Conservation (phyloP, 2,797 vertebrate genomes). For the Megalops cyprinoides region DNA sequence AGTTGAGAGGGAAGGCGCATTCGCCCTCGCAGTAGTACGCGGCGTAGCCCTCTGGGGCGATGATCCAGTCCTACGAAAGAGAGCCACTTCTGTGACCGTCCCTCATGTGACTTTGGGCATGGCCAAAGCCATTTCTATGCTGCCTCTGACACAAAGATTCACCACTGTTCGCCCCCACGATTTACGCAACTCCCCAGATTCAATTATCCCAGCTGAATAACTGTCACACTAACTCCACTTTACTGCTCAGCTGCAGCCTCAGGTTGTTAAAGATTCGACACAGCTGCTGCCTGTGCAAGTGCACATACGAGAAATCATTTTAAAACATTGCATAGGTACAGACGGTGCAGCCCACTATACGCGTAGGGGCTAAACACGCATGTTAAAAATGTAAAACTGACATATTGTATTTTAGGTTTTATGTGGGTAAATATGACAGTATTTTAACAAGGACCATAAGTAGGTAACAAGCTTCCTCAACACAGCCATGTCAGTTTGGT, state of each 20-base stretch:
- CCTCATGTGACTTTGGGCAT: not conserved
- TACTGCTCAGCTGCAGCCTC: not conserved
- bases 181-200: conserved; percentile 6
- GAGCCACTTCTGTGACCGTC: conserved; percentile 16
- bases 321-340: not conserved
- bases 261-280: not conserved
- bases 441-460: not conserved
- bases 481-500: not conserved
- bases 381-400: too few relatives aligned
- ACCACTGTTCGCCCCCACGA: not conserved
- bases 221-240: not conserved
- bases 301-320: not conserved
- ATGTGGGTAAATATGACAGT: not conserved
- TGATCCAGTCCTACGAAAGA: conserved; percentile 91
- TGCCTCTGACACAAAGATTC: conserved; percentile 8
- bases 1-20: conserved; percentile 95
- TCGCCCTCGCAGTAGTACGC: conserved; percentile 98
- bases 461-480: not conserved
- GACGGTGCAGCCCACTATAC: not conserved
- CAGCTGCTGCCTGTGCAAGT: not conserved
- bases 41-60: conserved; percentile 93
- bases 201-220: conserved; percentile 18
- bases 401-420: too few relatives aligned
- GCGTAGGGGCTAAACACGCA: not conserved
- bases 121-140: conserved; percentile 9